Evolutionary conservation across 1,140 invertebrate genomes (phyloP).

Genomic region (Drosophila willistoni): DNA sequence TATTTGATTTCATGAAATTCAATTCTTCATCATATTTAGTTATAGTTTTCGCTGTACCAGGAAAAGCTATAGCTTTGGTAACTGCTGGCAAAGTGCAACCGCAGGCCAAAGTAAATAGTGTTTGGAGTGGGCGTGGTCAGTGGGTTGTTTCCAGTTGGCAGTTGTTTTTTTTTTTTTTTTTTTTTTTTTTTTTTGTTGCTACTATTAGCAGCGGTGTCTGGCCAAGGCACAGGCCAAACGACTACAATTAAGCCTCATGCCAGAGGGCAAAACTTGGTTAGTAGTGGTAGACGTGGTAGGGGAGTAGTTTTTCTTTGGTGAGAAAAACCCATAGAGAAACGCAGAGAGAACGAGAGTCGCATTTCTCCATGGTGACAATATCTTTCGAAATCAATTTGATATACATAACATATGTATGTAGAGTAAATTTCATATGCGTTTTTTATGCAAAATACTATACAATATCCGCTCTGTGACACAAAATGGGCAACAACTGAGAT

Average conservation of each 20-base stretch:
- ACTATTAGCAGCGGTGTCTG: conserved; percentile 60
- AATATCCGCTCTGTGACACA: conserved; percentile 60
- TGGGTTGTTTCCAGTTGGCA: conserved; percentile 25
- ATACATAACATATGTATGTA: conserved; percentile 4
- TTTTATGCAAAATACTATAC: conserved; percentile 76
- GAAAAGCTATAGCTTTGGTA: too few species aligned
- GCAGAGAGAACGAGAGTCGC: conserved; percentile 9
- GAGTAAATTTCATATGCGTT: conserved; percentile 54
- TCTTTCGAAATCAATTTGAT: conserved; percentile 68
- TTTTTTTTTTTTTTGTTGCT: conserved; percentile 23
- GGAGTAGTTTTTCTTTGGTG: conserved; percentile 14
- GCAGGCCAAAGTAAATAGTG: conserved; percentile 72
- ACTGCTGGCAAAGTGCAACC: conserved; percentile 41
- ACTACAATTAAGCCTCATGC: conserved; percentile 77
- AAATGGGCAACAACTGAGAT: conserved; percentile 44
- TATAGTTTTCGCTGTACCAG: too few species aligned
- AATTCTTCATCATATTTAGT: too few species aligned
- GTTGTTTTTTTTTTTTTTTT: conserved; percentile 10
- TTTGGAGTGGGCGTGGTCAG: conserved; percentile 67
- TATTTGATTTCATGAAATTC: too few species aligned
- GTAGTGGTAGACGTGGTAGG: not conserved
- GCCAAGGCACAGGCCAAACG: conserved; percentile 71
- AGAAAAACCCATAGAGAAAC: conserved; percentile 14
- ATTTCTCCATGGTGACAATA: conserved; percentile 36
- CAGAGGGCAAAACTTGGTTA: conserved; percentile 49